Conservation (phyloP, 1,140 invertebrate species). For the Trichomalopsis sarcophagae region DNA sequence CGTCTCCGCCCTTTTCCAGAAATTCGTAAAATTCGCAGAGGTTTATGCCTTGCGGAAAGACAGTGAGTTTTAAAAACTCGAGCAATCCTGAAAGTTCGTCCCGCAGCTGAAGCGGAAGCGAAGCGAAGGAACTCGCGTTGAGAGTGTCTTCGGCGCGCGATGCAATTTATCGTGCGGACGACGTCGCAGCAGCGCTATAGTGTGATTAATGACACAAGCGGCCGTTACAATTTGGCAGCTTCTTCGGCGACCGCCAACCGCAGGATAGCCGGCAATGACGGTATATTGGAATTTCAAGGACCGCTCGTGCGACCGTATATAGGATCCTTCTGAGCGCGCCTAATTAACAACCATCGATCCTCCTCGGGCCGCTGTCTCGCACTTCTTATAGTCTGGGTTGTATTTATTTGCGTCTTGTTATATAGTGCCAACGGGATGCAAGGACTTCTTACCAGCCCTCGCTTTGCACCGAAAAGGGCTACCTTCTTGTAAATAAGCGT, state of each 20-base stretch:
- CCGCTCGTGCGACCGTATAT: background rate
- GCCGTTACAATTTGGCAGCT: slow-evolving; percentile 20
- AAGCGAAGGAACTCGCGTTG: background rate
- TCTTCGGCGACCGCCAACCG: slow-evolving; percentile 2
- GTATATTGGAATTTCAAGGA: slow-evolving; percentile 29
- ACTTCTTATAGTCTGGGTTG: background rate
- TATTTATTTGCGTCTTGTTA: background rate
- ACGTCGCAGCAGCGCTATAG: background rate
- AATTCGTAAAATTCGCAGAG: too few relatives aligned
- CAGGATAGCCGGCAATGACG: background rate
- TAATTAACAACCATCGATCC: slow-evolving; percentile 42
- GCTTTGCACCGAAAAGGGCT: background rate
- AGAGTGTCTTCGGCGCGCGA: background rate
- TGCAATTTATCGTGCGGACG: slow-evolving; percentile 24
- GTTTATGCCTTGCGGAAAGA: too few relatives aligned
- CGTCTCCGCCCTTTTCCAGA: too few relatives aligned
- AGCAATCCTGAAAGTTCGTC: background rate
- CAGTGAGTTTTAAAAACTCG: slow-evolving; percentile 1
- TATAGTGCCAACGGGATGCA: background rate
- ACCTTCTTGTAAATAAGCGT: background rate
- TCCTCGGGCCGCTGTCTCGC: background rate
- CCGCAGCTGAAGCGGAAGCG: background rate
- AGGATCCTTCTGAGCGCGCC: slow-evolving; percentile 25
- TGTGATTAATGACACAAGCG: slow-evolving; percentile 16
- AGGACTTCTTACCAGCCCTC: slow-evolving; percentile 2